phyloP scores from a whole-genome alignment of 1,140 invertebrate genomes.

The Papilio xuthus region DNA sequence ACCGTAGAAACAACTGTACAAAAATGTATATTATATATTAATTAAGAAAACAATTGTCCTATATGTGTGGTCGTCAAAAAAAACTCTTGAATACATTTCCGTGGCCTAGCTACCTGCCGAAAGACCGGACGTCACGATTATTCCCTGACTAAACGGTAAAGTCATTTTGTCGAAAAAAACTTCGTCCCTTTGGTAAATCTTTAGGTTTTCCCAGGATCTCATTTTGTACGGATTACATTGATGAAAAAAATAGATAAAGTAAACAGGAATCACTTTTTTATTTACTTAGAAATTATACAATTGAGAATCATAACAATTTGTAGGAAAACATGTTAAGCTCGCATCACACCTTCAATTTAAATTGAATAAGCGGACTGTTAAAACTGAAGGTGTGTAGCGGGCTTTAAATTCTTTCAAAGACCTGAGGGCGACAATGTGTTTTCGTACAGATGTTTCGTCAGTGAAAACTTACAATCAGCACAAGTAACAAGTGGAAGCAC shows the following conservation, averaged over 20 bases:
- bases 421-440: neutral
- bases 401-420: neutral
- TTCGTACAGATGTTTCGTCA: neutral
- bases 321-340: too few relatives aligned
- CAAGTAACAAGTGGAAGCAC: neutral
- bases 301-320: too few relatives aligned
- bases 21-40: neutral
- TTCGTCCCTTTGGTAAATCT: neutral
- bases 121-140: conserved; percentile 46
- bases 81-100: neutral
- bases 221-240: conserved; percentile 34
- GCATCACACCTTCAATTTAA: too few relatives aligned
- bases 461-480: neutral
- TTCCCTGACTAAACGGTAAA: conserved; percentile 45
- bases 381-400: too few relatives aligned
- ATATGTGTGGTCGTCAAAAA: conserved; percentile 7
- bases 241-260: neutral
- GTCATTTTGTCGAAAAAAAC: conserved; percentile 38
- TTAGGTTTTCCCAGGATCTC: neutral
- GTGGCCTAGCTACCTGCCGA: conserved; percentile 35
- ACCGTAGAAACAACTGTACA: too few relatives aligned
- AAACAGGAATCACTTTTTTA: too few relatives aligned
- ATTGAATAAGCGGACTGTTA: too few relatives aligned
- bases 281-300: too few relatives aligned
- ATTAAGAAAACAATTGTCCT: neutral